phyloP scores from a whole-genome alignment of 2,888 invertebrate genomes.

The Calameuta pallipes region DNA sequence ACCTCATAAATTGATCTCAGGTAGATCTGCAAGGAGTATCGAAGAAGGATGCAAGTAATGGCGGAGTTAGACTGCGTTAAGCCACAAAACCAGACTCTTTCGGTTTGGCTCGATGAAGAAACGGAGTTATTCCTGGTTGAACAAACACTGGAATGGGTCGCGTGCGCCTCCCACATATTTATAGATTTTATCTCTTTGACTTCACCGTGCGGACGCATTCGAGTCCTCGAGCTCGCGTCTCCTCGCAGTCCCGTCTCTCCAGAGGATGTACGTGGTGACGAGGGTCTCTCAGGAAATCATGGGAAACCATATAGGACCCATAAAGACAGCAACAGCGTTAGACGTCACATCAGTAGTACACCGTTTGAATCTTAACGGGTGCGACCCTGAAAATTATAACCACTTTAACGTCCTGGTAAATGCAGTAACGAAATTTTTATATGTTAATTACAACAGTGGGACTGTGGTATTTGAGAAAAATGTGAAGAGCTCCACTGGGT shows the following conservation, averaged over 20 bases:
- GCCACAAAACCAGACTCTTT: conserved; percentile 57
- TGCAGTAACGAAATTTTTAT: conserved; percentile 20
- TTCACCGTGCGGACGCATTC: conserved; percentile 38
- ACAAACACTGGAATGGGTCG: conserved; percentile 66
- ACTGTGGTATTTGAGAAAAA: neutral
- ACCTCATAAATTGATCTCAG: no score
- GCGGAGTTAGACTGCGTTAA: conserved; percentile 45
- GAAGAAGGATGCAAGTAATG: no score
- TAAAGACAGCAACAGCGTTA: conserved; percentile 2
- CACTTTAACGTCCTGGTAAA: conserved; percentile 21
- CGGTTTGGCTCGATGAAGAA: conserved; percentile 58
- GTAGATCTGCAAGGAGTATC: no score
- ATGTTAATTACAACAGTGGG: neutral
- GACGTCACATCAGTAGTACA: conserved; percentile 2
- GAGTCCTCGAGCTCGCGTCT: conserved; percentile 22
- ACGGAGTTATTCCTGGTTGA: conserved; percentile 65
- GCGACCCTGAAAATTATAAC: conserved; percentile 17
- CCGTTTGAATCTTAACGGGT: conserved; percentile 8
- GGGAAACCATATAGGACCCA: conserved; percentile 21
- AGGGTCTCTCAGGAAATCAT: conserved; percentile 1
- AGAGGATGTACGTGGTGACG: conserved; percentile 10
- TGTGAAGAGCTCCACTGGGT: neutral
- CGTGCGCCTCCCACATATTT: conserved; percentile 66
- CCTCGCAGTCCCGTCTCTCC: conserved; percentile 9
- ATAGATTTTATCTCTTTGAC: conserved; percentile 65